phyloP scores from a whole-genome alignment of 2,888 invertebrate species.

The Keiferia lycopersicella region DNA sequence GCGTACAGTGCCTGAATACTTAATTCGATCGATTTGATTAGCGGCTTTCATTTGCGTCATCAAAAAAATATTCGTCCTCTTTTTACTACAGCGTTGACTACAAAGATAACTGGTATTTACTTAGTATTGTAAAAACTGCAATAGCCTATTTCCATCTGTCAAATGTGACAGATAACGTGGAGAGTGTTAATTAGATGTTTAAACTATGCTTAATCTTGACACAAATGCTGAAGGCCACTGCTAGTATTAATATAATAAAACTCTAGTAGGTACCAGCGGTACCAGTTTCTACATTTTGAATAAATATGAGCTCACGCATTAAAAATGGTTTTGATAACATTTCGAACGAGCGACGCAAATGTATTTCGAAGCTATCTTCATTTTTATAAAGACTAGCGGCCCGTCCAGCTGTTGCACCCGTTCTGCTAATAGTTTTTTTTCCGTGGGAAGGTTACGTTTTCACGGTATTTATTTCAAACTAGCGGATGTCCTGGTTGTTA shows the following conservation, averaged over 20 bases:
- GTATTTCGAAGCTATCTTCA: too few relatives aligned
- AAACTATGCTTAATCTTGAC: constrained; percentile 15
- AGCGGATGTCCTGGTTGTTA: too few relatives aligned
- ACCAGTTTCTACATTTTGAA: neutral
- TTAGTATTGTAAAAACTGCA: neutral
- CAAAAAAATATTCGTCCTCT: too few relatives aligned
- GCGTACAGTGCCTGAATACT: too few relatives aligned
- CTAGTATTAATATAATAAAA: neutral
- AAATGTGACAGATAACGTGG: neutral
- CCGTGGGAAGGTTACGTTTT: too few relatives aligned
- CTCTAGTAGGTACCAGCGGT: too few relatives aligned
- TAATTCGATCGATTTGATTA: too few relatives aligned
- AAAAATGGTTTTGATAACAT: neutral
- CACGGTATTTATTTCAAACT: too few relatives aligned
- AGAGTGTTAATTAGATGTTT: constrained; percentile 7
- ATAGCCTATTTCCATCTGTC: constrained; percentile 3
- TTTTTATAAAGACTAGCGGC: too few relatives aligned
- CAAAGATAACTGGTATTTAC: neutral
- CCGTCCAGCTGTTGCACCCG: too few relatives aligned
- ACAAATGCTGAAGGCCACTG: constrained; percentile 11
- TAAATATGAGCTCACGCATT: neutral
- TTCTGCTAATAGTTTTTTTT: too few relatives aligned
- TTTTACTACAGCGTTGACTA: neutral
- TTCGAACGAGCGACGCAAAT: neutral
- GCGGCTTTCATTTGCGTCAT: too few relatives aligned